Evolutionary conservation across 1,140 invertebrate species (phyloP).

Genomic region (Myzus persicae): DNA sequence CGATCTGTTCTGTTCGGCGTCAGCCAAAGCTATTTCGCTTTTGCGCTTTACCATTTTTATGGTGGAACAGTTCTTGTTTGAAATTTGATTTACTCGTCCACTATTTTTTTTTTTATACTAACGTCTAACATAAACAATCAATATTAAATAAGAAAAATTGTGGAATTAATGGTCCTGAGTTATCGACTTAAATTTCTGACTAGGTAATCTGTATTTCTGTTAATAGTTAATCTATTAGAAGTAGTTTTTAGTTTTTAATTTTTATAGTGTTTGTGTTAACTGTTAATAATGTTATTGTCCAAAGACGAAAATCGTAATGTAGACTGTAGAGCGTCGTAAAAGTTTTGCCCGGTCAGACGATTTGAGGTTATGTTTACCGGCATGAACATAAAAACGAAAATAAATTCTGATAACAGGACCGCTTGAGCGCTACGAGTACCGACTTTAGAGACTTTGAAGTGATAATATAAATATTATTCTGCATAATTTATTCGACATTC

Average conservation of each 20-base stretch:
- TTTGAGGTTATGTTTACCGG: constrained; percentile 42
- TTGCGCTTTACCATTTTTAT: constrained; percentile 47
- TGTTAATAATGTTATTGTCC: too few species aligned
- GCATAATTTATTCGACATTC: background rate
- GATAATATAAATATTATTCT: too few species aligned
- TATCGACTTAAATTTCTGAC: too few species aligned
- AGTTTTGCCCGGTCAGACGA: background rate
- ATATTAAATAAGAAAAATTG: background rate
- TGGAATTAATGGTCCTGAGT: too few species aligned
- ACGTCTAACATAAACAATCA: background rate
- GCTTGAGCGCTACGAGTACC: background rate
- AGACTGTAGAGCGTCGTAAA: too few species aligned
- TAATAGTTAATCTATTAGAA: too few species aligned
- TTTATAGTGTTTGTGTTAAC: too few species aligned
- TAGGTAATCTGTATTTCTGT: too few species aligned
- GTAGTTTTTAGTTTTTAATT: too few species aligned
- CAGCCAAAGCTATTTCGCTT: constrained; percentile 43
- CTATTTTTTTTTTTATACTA: background rate
- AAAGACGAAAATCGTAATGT: too few species aligned
- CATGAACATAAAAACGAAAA: background rate
- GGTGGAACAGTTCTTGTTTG: background rate
- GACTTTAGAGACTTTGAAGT: background rate
- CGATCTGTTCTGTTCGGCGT: constrained; percentile 22
- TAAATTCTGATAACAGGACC: background rate
- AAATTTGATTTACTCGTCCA: background rate